Percentiles rank a stretch among this genome's conserved stretches.
Evolutionary conservation across 2,888 invertebrate species (phyloP).

Genomic region (Volucella zonaria): DNA sequence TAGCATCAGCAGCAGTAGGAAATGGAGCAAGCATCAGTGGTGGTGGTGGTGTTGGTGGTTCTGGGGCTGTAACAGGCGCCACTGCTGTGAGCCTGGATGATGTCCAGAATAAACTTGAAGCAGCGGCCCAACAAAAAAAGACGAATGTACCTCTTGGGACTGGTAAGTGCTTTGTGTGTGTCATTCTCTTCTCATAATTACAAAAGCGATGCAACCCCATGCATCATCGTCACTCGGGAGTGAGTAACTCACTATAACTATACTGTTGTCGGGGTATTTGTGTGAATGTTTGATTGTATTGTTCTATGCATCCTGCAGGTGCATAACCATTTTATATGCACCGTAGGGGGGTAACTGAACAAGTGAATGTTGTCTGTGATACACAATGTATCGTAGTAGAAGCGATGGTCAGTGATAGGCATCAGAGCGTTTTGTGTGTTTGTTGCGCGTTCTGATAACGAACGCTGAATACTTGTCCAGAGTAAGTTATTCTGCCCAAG

Average conservation of each 20-base stretch:
- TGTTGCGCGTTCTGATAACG: conserved; percentile 68
- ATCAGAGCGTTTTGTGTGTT: conserved; percentile 49
- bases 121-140: conserved; percentile 77
- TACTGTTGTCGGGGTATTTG: not conserved
- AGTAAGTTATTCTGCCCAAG: conserved; percentile 70
- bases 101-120: conserved; percentile 78
- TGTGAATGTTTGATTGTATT: conserved; percentile 31
- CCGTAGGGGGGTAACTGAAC: conserved; percentile 14
- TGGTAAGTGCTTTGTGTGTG: conserved; percentile 80
- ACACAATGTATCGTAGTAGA: conserved; percentile 25
- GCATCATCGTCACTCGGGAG: conserved; percentile 58
- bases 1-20: conserved; percentile 31
- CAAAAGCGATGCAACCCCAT: conserved; percentile 71
- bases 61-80: conserved; percentile 54
- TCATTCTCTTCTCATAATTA: conserved; percentile 70
- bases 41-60: conserved; percentile 59
- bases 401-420: conserved; percentile 50
- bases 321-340: conserved; percentile 61
- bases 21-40: not conserved
- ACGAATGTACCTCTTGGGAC: conserved; percentile 82
- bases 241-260: not conserved
- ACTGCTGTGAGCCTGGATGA: conserved; percentile 77
- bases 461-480: conserved; percentile 65
- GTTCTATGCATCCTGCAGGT: conserved; percentile 72
- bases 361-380: conserved; percentile 1